Evolutionary conservation across 92 coral and sea anemone species (phyloP), one percentile per base, ranked within the genome.

Genomic region (Virgularia gustaviana): DNA sequence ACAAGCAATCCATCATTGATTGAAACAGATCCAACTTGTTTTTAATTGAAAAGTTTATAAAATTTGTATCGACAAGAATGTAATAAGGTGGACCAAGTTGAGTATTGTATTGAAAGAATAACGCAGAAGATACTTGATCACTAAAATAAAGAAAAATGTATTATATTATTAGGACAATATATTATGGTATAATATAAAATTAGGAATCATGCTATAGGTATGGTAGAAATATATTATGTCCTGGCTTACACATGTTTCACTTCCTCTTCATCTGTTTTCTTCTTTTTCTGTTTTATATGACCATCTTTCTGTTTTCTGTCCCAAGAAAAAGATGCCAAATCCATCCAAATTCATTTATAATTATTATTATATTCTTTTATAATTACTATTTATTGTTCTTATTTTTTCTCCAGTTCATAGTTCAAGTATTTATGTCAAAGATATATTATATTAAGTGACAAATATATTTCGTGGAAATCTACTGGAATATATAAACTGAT

Each of bases 1-100:
- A 94, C 11, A 94, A 75, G 38, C 99, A 94, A 57, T 94, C 96
- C 99, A 94, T 94, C 99, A 94, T 94, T 0, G 99, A 89, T 78
- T 89, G 86, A 57, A 87, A 71, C 43, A 94, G 76, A 57, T 94
- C 99, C 42, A 94, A 79, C 75, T 94, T 94, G 57, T 94, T 94
- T 73, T 87, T 94, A 56, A 94, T 94, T 28, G 99, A 94, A 61
- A 94, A 94, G 78, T 94, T 94, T 49, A 94, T 94, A 37, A 94
- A 94, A 81, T 94, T 94, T 45, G 99, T 94, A 55, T 94, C 99
- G 2, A 94, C 87, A 36, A 94, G 86, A 34, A 94, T 75, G 39
- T 89, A 94, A 73, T 79, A 94, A 16, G 99, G 99, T 24, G 99
- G 99, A 3, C 99, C 99, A 38, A 94, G 87, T 65, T 94, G 99